Evolutionary conservation across 2,113 vertebrate genomes (phyloP), one percentile per base, ranked within the genome.

Genomic region (Pygoscelis adeliae): DNA sequence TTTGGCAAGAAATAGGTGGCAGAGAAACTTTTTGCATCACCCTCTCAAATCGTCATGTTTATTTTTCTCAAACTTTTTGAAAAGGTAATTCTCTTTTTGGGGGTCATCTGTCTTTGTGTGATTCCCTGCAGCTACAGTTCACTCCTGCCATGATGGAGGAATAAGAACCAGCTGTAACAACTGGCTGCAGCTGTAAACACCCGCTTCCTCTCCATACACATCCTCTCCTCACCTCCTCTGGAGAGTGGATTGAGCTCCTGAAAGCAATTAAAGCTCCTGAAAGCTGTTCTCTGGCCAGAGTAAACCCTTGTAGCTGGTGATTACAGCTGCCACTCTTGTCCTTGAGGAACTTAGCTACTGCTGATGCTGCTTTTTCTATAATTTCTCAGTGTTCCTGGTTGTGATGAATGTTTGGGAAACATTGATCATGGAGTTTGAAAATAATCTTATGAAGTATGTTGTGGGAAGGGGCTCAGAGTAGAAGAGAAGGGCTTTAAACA

Each of bases 71-170:
- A 70, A 85, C 30, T 78, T 92, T 83, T 83, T 62, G 38, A 53
- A 90, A 90, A 93, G 65, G 59, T 82, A 90, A 38, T 82, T 82
- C 18, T 56, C 34, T 74, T 82, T 78, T 36, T 5, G 27, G 55
- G 44, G n/a, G 8, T 50, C 46, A 18, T 65, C 55, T 81, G 15
- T 62, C 36, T 74, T 67, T 65, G 63, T 56, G 50, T 55, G 80
- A 87, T 72, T 89, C 72, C 81, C 83, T 81, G 88, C 90, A 93
- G 78, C 88, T 84, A 77, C 63, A 73, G 44, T 69, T 96, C 69
- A 84, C 6, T 65, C 44, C 69, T 87, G n/a, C 44, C 32, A 46
- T 44, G 40, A 56, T 18, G 23, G 34, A 61, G 53, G 34, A 80
- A 38, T 56, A 77, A 73, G 49, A 86, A 72, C 53, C 63, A 76